Evolutionary conservation across 2,113 vertebrate genomes (phyloP).

Genomic region (Heliornis fulica): DNA sequence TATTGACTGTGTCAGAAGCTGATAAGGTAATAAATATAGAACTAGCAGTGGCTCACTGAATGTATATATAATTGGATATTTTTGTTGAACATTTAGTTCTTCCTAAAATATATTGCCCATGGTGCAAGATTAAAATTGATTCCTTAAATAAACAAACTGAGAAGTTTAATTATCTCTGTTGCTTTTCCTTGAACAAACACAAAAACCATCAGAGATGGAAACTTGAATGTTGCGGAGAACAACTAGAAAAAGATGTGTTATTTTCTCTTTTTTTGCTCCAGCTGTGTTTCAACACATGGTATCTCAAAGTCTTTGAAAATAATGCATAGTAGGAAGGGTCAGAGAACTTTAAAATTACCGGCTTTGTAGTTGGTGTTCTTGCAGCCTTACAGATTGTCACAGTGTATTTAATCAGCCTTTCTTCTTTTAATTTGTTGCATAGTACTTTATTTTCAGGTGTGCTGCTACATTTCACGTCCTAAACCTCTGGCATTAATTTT

Average conservation of each 20-base stretch:
- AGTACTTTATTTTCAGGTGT: background rate
- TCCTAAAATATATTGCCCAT: background rate
- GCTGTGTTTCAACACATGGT: background rate
- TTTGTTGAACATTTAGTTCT: background rate
- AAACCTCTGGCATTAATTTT: background rate
- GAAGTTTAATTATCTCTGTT: background rate
- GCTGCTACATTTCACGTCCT: background rate
- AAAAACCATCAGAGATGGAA: background rate
- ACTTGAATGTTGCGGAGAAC: background rate
- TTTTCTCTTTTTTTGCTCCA: background rate
- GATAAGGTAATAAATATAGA: too few relatives aligned
- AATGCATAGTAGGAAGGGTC: background rate
- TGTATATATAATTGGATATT: background rate
- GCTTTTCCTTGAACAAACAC: background rate
- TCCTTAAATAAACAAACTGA: background rate
- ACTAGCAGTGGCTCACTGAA: background rate
- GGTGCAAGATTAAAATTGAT: background rate
- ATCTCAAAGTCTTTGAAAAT: background rate
- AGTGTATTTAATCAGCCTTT: background rate
- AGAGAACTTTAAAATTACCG: background rate
- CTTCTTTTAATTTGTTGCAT: background rate
- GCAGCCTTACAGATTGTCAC: background rate
- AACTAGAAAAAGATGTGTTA: background rate
- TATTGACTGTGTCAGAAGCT: background rate
- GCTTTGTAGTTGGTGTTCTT: background rate